Base-by-base conservation (phyloP, 2,888 invertebrate genomes). In the Dasypogon diadema region DNA sequence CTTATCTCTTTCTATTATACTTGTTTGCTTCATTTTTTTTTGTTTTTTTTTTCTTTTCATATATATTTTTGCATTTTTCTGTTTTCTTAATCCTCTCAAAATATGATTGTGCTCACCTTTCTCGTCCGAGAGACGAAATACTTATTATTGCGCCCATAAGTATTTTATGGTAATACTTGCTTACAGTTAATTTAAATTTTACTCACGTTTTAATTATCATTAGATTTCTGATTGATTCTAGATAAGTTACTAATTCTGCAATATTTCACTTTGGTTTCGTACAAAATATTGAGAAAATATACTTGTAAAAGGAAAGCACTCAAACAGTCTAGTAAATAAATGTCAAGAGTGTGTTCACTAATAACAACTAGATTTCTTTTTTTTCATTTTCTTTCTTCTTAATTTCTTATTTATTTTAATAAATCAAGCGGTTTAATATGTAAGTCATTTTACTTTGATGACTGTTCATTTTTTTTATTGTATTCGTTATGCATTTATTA, bases 81-180 rank as follows among this genome's bases (percentile, higher is more conserved):
- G 26, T 24, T 46, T 74, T 30, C 30, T 56, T 37, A 56, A 56
- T 42, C 72, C 56, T 78, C 76, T 80, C 79, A 80, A 80, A 83
- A 83, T 81, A 83, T 84, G 84, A 84, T 84, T 84, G 84, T 84
- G 84, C 84, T 84, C 82, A 84, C 84, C 84, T 82, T 80, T 80
- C 80, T 78, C 70, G 76, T 78, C 82, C 14, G 65, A 68, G 48
- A 68, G 26, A 68, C 51, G n/a, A 70, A 70, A 54, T 70, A 65
- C 65, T 65, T 65, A 65, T 78, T 80, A 79, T 76, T 79, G 75
- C 63, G 65, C 24, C 65, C 65, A 65, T 65, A 65, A 65, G 65
- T 65, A 65, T 65, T 65, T 48, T 46, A 65, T 37, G 48, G 24
- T 65, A 65, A 48, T 65, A 65, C 46, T 65, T 46, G 14, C 8